Percentiles rank a stretch among this genome's conserved stretches.
Evolutionary conservation across 1,140 invertebrate genomes (phyloP).

Genomic region (Myzus persicae): DNA sequence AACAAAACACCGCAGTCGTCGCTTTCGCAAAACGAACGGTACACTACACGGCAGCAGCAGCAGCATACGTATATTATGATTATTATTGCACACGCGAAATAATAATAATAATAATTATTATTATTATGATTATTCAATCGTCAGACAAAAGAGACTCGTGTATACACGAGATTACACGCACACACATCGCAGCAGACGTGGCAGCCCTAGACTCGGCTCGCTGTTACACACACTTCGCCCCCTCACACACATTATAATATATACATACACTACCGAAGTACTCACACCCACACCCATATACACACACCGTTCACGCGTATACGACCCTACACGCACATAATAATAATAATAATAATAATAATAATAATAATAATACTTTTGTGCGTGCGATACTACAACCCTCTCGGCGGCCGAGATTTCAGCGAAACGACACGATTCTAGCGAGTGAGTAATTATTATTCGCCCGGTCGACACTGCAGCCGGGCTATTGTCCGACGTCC

Average conservation of each 20-base stretch:
- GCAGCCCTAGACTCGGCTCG: not conserved
- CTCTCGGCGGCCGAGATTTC: not conserved
- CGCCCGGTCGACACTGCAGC: not conserved
- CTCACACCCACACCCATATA: not conserved
- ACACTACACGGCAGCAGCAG: not conserved
- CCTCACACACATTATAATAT: not conserved
- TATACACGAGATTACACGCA: slow-evolving; percentile 6
- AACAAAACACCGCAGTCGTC: not conserved
- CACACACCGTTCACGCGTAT: not conserved
- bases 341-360: slow-evolving; percentile 3
- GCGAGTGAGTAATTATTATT: slow-evolving; percentile 31
- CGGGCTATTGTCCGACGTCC: not conserved
- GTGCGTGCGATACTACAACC: not conserved
- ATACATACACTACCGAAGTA: not conserved
- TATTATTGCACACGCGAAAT: not conserved
- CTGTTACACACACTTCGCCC: slow-evolving; percentile 31
- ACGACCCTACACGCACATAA: not conserved
- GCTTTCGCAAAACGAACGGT: not conserved
- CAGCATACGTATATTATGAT: not conserved
- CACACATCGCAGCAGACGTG: not conserved
- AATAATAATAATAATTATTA: slow-evolving; percentile 4
- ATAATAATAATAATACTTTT: not conserved
- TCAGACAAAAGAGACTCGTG: slow-evolving; percentile 17
- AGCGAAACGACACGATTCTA: slow-evolving; percentile 35
- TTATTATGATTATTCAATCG: slow-evolving; percentile 25